phyloP scores from a whole-genome alignment of 2,888 invertebrate genomes.

The Cetonia aurata region DNA sequence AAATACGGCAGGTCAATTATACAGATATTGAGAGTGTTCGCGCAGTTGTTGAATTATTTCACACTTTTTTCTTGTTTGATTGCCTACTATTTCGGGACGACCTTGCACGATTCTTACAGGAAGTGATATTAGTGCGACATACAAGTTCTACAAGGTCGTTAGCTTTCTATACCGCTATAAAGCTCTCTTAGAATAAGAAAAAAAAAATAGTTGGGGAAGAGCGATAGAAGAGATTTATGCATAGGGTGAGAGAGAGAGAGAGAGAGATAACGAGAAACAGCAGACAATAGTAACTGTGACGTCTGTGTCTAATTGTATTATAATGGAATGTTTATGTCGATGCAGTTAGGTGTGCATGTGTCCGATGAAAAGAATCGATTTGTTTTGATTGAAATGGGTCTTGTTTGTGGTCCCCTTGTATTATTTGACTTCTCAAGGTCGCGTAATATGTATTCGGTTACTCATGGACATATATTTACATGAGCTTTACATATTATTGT shows the following conservation, averaged over 20 bases:
- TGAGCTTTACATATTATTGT: too few relatives aligned
- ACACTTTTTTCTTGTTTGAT: conserved; percentile 46
- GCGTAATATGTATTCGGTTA: neutral
- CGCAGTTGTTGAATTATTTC: conserved; percentile 24
- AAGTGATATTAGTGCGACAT: conserved; percentile 45
- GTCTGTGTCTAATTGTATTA: conserved; percentile 31
- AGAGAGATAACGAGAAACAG: conserved; percentile 7
- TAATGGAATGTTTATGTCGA: conserved; percentile 27
- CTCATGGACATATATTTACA: too few relatives aligned
- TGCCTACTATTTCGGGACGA: conserved; percentile 50
- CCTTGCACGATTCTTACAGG: conserved; percentile 51
- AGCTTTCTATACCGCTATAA: conserved; percentile 45
- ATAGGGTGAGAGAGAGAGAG: neutral
- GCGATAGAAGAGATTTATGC: neutral
- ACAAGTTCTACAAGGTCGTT: conserved; percentile 39
- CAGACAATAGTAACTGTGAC: conserved; percentile 1
- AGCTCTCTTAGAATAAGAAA: conserved; percentile 26
- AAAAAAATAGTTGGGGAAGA: conserved; percentile 33
- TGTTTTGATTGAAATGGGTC: conserved; percentile 29
- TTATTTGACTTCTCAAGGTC: conserved; percentile 29
- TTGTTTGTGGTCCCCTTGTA: conserved; percentile 17
- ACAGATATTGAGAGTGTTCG: neutral
- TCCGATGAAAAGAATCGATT: conserved; percentile 26
- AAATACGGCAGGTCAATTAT: neutral
- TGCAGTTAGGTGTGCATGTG: conserved; percentile 28